Evolutionary conservation across 2,797 vertebrate genomes (phyloP).

Genomic region (Pangasius mekongensis): DNA sequence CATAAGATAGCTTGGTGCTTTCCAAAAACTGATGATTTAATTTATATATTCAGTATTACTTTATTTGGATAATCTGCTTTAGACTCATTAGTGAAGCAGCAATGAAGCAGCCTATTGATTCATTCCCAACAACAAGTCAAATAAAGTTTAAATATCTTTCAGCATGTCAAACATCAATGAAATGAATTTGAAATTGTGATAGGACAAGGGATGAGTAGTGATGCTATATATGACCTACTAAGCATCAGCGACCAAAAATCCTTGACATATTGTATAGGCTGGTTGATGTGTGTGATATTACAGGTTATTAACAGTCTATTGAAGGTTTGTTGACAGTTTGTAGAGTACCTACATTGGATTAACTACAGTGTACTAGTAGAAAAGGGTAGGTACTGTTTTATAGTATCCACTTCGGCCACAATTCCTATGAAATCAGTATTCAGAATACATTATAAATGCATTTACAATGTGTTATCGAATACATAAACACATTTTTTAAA

Average conservation of each 20-base stretch:
- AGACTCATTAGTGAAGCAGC: background rate
- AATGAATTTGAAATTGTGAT: background rate
- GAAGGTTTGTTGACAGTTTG: background rate
- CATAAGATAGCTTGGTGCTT: background rate
- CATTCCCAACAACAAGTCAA: background rate
- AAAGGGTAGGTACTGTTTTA: background rate
- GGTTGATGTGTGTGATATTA: background rate
- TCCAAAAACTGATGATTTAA: background rate
- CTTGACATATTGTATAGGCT: background rate
- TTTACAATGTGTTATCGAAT: background rate
- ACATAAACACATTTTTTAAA: background rate
- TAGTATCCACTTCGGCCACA: background rate
- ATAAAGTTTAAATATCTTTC: background rate
- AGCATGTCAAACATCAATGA: background rate
- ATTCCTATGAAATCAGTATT: background rate
- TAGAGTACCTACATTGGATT: background rate
- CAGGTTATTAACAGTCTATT: background rate
- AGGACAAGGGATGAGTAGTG: background rate
- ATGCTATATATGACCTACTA: background rate
- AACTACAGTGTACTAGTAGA: background rate
- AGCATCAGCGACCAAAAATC: background rate
- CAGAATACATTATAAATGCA: background rate
- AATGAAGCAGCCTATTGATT: background rate
- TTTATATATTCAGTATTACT: background rate
- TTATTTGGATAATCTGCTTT: background rate